These are phyloP conservation scores for Cryptoleucopteryx plumbea DNA, from an alignment of 2,113 vertebrate genomes.

Conservation along the genomic window DNA sequence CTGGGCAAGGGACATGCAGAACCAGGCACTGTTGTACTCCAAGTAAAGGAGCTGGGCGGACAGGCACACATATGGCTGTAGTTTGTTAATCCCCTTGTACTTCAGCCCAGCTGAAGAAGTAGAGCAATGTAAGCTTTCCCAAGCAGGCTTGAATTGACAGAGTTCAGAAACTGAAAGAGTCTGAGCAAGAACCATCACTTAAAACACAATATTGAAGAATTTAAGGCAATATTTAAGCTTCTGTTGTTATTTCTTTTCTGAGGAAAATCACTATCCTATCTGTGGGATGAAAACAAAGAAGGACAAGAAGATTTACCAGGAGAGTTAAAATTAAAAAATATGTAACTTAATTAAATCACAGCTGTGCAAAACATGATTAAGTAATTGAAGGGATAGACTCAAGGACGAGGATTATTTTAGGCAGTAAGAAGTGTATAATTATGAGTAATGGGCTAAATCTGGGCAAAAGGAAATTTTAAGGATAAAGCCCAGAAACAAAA, in stretches of 20 bases:
- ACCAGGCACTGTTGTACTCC: not conserved
- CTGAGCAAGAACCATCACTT: not conserved
- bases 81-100: not conserved
- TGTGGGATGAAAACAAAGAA: not conserved
- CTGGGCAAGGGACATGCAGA: not conserved
- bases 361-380: not conserved
- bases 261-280: not conserved
- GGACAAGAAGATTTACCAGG: not conserved
- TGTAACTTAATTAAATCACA: not conserved
- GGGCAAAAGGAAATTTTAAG: not conserved
- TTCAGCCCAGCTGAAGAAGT: not conserved
- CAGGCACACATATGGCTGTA: accelerated
- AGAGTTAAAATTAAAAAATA: not conserved
- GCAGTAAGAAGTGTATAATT: not conserved
- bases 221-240: not conserved
- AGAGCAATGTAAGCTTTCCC: not conserved
- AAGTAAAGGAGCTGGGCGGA: not conserved
- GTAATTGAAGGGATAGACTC: not conserved
- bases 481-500: not conserved
- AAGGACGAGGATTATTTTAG: not conserved
- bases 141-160: not conserved
- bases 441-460: not conserved
- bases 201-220: not conserved
- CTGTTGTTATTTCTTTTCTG: not conserved
- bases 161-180: not conserved